Percentiles rank a stretch among this genome's conserved stretches.
phyloP scores from a whole-genome alignment of 2,113 vertebrate species.

The Petrocephalus microphthalmus region DNA sequence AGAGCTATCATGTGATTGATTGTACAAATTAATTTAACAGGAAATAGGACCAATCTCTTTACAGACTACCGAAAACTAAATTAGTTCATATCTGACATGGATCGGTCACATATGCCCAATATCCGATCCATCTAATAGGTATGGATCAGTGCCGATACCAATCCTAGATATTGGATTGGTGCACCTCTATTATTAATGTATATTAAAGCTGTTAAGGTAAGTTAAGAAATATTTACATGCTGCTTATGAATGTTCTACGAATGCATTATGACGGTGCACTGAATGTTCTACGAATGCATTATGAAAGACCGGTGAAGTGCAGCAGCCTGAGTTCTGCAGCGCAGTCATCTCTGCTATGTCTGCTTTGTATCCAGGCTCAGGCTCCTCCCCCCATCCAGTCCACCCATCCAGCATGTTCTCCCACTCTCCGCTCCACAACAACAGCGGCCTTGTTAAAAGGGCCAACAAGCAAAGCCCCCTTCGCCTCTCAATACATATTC shows the following conservation, averaged over 20 bases:
- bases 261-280: background rate
- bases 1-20: too few species aligned
- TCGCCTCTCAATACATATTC: constrained; percentile 22
- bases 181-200: background rate
- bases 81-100: too few species aligned
- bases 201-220: background rate
- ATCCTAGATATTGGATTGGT: too few species aligned
- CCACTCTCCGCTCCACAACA: constrained; percentile 17
- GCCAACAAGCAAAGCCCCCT: constrained; percentile 14
- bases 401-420: background rate
- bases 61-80: too few species aligned
- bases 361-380: background rate
- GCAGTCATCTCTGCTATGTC: background rate
- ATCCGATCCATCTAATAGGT: too few species aligned
- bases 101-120: too few species aligned
- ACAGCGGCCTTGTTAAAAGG: constrained; percentile 24
- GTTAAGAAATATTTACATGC: background rate
- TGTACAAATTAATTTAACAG: too few species aligned
- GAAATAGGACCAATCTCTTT: too few species aligned
- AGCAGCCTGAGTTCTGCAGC: background rate
- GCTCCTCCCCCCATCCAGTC: background rate
- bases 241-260: background rate
- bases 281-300: background rate
- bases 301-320: background rate
- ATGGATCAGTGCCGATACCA: too few species aligned